Evolutionary conservation across 2,888 invertebrate genomes (phyloP).

Genomic region (Tubulanus polymorphus): DNA sequence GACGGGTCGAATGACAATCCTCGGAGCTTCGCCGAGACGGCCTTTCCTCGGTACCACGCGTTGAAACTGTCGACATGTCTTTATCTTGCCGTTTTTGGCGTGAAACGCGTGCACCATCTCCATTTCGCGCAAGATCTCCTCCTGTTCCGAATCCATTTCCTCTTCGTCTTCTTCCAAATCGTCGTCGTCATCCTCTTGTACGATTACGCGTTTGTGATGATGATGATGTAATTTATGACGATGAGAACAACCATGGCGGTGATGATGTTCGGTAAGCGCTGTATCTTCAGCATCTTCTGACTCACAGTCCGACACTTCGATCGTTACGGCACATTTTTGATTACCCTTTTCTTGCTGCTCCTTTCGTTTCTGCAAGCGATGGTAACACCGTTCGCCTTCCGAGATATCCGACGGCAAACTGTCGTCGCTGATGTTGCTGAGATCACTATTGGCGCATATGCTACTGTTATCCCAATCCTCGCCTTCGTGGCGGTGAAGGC

Average conservation of each 20-base stretch:
- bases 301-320: no score
- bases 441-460: conserved; percentile 33
- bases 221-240: not conserved
- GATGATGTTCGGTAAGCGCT: no score
- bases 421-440: conserved; percentile 43
- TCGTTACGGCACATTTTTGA: no score
- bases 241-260: not conserved
- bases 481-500: no score
- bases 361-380: not conserved
- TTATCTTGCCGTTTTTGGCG: no score
- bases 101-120: no score
- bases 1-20: no score
- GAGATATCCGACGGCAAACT: conserved; percentile 25
- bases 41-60: no score
- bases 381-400: conserved; percentile 17
- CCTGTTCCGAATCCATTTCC: conserved; percentile 12
- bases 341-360: conserved; percentile 19
- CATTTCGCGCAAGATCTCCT: conserved; percentile 24
- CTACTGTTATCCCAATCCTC: conserved; percentile 15
- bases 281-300: no score
- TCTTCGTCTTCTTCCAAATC: conserved; percentile 18
- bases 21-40: no score
- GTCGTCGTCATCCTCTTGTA: conserved; percentile 11
- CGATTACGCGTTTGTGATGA: not conserved
- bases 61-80: no score